phyloP scores from a whole-genome alignment of 2,113 vertebrate species.

The Brienomyrus longianalis region DNA sequence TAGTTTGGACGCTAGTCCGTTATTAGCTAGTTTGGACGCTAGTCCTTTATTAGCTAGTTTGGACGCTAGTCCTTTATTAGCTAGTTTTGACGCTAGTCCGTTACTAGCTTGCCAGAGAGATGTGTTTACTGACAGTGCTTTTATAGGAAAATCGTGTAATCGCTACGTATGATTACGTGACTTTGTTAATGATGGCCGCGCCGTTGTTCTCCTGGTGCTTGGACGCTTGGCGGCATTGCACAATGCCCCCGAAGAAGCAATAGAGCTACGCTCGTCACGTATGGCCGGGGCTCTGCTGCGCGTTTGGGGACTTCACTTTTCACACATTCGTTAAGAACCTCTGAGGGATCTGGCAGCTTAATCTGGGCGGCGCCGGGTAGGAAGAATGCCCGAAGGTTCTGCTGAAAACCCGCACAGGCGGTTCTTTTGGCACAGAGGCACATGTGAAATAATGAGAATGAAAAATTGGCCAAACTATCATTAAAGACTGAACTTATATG shows the following conservation, averaged over 20 bases:
- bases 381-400: constrained; percentile 32
- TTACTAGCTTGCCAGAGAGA: constrained; percentile 19
- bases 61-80: neutral
- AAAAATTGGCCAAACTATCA: constrained; percentile 37
- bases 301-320: constrained; percentile 41
- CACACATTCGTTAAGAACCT: constrained; percentile 23
- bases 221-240: constrained; percentile 25
- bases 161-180: constrained; percentile 28
- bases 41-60: constrained; percentile 8
- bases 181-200: constrained; percentile 27
- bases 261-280: constrained; percentile 41
- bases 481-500: constrained; percentile 36
- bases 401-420: constrained; percentile 19
- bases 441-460: constrained; percentile 32
- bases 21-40: constrained; percentile 10
- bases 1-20: constrained; percentile 3
- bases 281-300: constrained; percentile 35
- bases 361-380: constrained; percentile 30
- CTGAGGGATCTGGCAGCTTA: neutral
- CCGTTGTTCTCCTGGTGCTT: constrained; percentile 27
- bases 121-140: constrained; percentile 33
- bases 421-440: constrained; percentile 23
- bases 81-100: constrained; percentile 10
- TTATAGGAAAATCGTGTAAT: constrained; percentile 29
- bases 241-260: constrained; percentile 37